These are phyloP conservation scores for Acrocyrtus sp. DNA, from an alignment of 2,888 invertebrate genomes.

Conservation along the genomic window DNA sequence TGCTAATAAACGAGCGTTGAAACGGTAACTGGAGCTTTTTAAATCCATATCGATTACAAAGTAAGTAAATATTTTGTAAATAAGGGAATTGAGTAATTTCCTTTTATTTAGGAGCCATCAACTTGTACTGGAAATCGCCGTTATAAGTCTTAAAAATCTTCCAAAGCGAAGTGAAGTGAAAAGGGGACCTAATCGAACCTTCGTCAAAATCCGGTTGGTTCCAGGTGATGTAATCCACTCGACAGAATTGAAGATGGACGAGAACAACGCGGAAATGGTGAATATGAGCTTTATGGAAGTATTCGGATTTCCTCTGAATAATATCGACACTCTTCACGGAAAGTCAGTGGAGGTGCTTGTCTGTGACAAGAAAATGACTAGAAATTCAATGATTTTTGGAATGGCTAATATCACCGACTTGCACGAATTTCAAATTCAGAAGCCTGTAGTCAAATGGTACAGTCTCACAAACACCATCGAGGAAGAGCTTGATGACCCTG, in stretches of 20 bases:
- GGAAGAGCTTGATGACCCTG: too few species aligned
- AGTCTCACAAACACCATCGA: too few species aligned
- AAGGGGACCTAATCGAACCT: conserved; percentile 25
- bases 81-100: too few species aligned
- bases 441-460: conserved; percentile 54
- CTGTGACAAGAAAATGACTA: conserved; percentile 58
- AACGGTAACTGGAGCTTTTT: too few species aligned
- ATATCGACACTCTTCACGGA: conserved; percentile 14
- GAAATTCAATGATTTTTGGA: conserved; percentile 50
- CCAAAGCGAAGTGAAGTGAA: conserved; percentile 1
- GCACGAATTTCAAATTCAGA: conserved; percentile 24
- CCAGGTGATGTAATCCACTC: conserved; percentile 43
- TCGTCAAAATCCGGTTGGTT: conserved; percentile 54
- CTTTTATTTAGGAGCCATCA: conserved; percentile 6
- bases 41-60: too few species aligned
- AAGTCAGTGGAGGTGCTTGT: conserved; percentile 47
- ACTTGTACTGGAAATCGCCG: conserved; percentile 51
- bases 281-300: conserved; percentile 52
- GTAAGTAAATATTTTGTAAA: too few species aligned
- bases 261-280: conserved; percentile 31
- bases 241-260: conserved; percentile 49
- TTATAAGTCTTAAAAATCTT: conserved; percentile 52
- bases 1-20: too few species aligned
- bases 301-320: conserved; percentile 44
- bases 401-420: conserved; percentile 34